Conservation (phyloP, 2,797 vertebrate species). For the Pelochelys cantorii region DNA sequence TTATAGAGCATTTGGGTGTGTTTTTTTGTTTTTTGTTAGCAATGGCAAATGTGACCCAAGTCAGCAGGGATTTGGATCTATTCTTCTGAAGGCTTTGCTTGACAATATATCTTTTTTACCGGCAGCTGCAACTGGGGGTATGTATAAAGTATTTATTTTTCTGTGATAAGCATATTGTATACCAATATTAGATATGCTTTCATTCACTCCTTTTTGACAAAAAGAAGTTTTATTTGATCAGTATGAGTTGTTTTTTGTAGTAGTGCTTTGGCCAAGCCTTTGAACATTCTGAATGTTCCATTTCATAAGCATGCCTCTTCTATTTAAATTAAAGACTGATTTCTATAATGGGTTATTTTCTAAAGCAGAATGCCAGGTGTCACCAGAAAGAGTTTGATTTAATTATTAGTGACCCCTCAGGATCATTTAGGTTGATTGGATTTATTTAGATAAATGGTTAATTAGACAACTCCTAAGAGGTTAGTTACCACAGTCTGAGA, state of each 20-base stretch:
- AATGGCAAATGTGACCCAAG: constrained; percentile 95
- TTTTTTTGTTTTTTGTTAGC: constrained; percentile 76
- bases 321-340: background rate
- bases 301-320: background rate
- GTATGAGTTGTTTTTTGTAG: background rate
- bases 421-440: too few species aligned
- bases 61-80: constrained; percentile 93
- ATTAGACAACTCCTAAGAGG: too few species aligned
- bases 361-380: background rate
- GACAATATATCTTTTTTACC: constrained; percentile 97
- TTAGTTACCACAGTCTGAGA: too few species aligned
- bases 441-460: too few species aligned
- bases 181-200: background rate
- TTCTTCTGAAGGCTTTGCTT: constrained; percentile 94
- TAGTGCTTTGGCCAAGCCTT: background rate
- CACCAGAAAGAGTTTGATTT: background rate
- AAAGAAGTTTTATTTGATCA: background rate
- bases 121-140: constrained; percentile 96
- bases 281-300: background rate
- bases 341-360: background rate
- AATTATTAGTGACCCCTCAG: too few species aligned
- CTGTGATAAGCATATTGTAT: background rate
- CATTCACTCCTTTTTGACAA: background rate
- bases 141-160: constrained; percentile 53
- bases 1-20: background rate